phyloP scores from a whole-genome alignment of 1,140 invertebrate genomes.

The Druon quercuslanigerum region DNA sequence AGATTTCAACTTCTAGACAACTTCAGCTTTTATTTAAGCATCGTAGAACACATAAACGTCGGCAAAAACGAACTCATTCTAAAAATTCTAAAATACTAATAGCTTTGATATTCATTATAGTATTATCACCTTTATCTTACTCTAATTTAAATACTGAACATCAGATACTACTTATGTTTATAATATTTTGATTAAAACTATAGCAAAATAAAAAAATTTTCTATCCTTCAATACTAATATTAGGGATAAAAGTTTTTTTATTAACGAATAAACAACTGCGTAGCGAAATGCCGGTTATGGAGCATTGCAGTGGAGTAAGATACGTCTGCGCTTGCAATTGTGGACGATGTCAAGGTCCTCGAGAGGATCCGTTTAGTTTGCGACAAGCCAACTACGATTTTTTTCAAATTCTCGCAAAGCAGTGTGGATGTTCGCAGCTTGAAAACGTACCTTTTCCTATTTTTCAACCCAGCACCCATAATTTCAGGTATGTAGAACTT shows the following conservation, averaged over 20 bases:
- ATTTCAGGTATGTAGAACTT: slow-evolving; percentile 61
- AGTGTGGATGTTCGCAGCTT: slow-evolving; percentile 84
- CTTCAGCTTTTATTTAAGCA: too few species aligned
- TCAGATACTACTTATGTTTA: too few species aligned
- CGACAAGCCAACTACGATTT: slow-evolving; percentile 91
- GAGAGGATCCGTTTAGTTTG: slow-evolving; percentile 93
- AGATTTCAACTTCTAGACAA: neutral
- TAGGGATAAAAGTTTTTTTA: too few species aligned
- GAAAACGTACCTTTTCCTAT: slow-evolving; percentile 87
- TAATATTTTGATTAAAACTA: neutral
- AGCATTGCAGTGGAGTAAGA: slow-evolving; percentile 87
- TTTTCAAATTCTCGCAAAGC: slow-evolving; percentile 85
- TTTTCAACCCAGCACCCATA: slow-evolving; percentile 85
- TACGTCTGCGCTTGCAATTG: slow-evolving; percentile 94
- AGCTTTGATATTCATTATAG: too few species aligned
- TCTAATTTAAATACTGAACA: too few species aligned
- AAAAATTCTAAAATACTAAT: too few species aligned
- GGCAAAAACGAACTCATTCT: too few species aligned
- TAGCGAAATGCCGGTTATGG: slow-evolving; percentile 73
- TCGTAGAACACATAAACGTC: too few species aligned
- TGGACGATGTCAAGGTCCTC: slow-evolving; percentile 86
- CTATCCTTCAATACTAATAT: too few species aligned
- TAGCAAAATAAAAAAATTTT: neutral
- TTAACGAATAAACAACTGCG: slow-evolving; percentile 23
- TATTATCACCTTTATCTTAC: too few species aligned